Evolutionary conservation across 2,797 vertebrate genomes (phyloP).

Genomic region (Masticophis lateralis): DNA sequence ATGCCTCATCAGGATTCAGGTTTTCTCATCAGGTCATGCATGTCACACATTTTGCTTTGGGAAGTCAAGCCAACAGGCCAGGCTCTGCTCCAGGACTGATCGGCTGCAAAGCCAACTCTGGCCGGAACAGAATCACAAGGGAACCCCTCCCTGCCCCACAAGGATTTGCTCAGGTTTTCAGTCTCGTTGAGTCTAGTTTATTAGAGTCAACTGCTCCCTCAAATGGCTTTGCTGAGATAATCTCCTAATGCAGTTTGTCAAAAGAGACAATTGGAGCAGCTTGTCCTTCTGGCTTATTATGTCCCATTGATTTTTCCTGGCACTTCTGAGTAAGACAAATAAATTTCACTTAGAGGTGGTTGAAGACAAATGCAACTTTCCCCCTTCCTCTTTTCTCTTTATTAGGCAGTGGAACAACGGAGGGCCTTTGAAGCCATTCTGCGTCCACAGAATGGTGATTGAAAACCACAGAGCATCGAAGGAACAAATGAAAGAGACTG

Average conservation of each 20-base stretch:
- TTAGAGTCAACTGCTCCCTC: background rate
- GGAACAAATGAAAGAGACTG: background rate
- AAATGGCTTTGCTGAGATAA: background rate
- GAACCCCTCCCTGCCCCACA: background rate
- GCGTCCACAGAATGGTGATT: background rate
- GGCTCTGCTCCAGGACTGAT: background rate
- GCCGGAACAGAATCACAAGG: background rate
- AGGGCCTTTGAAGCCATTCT: background rate
- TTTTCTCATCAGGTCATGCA: background rate
- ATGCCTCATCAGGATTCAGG: background rate
- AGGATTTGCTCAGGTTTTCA: background rate
- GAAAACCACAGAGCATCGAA: background rate
- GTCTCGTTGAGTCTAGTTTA: background rate
- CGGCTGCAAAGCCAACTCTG: background rate
- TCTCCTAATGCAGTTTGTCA: background rate
- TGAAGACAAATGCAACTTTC: background rate
- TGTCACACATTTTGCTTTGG: background rate
- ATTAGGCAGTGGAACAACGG: background rate
- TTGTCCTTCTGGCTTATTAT: background rate
- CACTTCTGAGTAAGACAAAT: background rate
- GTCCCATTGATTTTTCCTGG: background rate
- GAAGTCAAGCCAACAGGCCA: background rate
- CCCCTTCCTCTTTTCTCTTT: background rate
- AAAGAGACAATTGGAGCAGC: background rate
- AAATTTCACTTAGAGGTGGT: background rate